These are phyloP conservation scores for Poecilia velifera DNA, from an alignment of 2,797 vertebrate species.

Conservation along the genomic window DNA sequence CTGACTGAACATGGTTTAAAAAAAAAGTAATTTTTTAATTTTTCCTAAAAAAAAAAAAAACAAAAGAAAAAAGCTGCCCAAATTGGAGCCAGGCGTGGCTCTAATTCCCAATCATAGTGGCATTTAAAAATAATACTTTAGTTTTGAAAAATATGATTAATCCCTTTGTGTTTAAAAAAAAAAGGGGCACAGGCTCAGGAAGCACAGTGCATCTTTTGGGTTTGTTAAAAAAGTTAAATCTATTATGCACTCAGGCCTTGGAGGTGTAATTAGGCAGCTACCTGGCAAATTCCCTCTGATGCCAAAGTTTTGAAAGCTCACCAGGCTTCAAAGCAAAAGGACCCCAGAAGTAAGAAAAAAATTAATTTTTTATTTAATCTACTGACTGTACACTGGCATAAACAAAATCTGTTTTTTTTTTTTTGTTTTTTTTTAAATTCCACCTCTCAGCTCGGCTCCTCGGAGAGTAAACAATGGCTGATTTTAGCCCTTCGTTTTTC, in stretches of 20 bases:
- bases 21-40: slow-evolving; percentile 25
- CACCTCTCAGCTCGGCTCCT: slow-evolving; percentile 56
- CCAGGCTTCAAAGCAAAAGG: slow-evolving; percentile 59
- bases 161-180: slow-evolving; percentile 42
- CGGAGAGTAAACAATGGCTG: slow-evolving; percentile 64
- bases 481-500: slow-evolving; percentile 57
- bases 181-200: slow-evolving; percentile 54
- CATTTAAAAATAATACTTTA: slow-evolving; percentile 39
- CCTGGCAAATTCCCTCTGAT: slow-evolving; percentile 70
- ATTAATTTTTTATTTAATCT: slow-evolving; percentile 71
- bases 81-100: slow-evolving; percentile 7
- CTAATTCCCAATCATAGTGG: slow-evolving; percentile 15
- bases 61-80: slow-evolving; percentile 5
- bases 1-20: background rate
- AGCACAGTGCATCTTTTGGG: slow-evolving; percentile 61
- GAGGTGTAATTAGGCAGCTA: slow-evolving; percentile 71
- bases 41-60: background rate
- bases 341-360: slow-evolving; percentile 63
- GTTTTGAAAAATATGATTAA: slow-evolving; percentile 55
- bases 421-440: slow-evolving; percentile 34
- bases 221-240: slow-evolving; percentile 51
- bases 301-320: slow-evolving; percentile 65
- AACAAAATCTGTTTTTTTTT: slow-evolving; percentile 66
- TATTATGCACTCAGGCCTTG: slow-evolving; percentile 51
- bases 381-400: slow-evolving; percentile 58